These are phyloP conservation scores for Lonchura striata DNA, from an alignment of 2,113 vertebrate species.

Conservation along the genomic window DNA sequence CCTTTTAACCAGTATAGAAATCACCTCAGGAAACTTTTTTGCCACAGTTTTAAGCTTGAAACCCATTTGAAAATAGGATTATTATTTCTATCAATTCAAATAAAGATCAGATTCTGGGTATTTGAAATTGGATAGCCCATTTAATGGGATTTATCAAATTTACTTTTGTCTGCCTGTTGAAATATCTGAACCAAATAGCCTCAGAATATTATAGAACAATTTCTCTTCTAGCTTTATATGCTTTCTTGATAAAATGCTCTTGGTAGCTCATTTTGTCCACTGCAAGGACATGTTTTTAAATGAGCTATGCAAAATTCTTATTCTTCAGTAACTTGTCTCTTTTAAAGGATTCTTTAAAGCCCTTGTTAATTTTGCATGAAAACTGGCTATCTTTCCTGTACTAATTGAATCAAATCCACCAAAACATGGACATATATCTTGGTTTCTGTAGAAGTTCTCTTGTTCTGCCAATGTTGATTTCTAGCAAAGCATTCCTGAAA, in stretches of 20 bases:
- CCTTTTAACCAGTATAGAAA: background rate
- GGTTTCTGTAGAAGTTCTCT: background rate
- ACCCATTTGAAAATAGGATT: background rate
- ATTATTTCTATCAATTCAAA: background rate
- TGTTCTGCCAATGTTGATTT: background rate
- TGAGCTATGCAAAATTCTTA: background rate
- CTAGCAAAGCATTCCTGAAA: constrained; percentile 9
- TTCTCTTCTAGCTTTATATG: background rate
- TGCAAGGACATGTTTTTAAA: background rate
- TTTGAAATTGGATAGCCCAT: background rate
- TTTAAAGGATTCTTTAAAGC: background rate
- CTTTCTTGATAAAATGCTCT: background rate
- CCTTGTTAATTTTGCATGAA: background rate
- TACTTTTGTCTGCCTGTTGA: background rate
- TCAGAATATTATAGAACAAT: background rate
- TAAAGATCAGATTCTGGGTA: background rate
- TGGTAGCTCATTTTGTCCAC: background rate
- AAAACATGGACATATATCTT: background rate
- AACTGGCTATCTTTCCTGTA: background rate
- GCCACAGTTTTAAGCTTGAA: background rate
- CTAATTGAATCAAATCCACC: background rate
- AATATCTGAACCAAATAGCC: background rate
- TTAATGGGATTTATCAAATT: background rate
- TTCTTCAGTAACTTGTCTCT: background rate
- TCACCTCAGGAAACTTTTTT: background rate